Evolutionary conservation across 2,888 invertebrate species (phyloP).

Genomic region (Parthenolecanium corni): DNA sequence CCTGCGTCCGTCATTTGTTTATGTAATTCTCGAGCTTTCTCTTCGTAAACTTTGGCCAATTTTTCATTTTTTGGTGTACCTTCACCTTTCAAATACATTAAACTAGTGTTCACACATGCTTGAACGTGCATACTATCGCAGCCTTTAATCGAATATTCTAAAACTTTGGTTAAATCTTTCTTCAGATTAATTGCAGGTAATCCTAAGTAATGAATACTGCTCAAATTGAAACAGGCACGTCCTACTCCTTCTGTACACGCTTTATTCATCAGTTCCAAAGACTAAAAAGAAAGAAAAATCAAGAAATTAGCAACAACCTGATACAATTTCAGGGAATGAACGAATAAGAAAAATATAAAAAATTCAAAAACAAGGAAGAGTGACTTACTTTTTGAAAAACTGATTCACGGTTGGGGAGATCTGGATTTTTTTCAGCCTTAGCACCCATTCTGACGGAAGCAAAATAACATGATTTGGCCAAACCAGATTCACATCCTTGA

Average conservation of each 20-base stretch:
- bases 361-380: background rate
- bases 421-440: slow-evolving; percentile 26
- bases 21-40: slow-evolving; percentile 57
- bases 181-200: slow-evolving; percentile 40
- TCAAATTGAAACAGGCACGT: slow-evolving; percentile 67
- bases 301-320: too few relatives aligned
- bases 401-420: too few relatives aligned
- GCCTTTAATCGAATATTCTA: slow-evolving; percentile 60
- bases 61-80: slow-evolving; percentile 61
- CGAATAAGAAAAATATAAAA: background rate
- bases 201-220: slow-evolving; percentile 66
- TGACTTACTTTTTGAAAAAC: background rate
- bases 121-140: slow-evolving; percentile 70
- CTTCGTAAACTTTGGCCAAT: slow-evolving; percentile 59
- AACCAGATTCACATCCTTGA: slow-evolving; percentile 66
- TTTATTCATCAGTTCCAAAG: slow-evolving; percentile 44
- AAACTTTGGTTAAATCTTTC: slow-evolving; percentile 66
- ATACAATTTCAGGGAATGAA: too few relatives aligned
- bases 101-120: slow-evolving; percentile 80
- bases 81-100: slow-evolving; percentile 75
- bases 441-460: slow-evolving; percentile 28
- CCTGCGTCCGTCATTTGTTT: slow-evolving; percentile 43
- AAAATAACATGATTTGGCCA: slow-evolving; percentile 48
- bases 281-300: slow-evolving; percentile 37
- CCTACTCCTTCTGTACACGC: slow-evolving; percentile 46